Conservation (phyloP, 2,797 vertebrate species). For the Gallinago stenura region DNA sequence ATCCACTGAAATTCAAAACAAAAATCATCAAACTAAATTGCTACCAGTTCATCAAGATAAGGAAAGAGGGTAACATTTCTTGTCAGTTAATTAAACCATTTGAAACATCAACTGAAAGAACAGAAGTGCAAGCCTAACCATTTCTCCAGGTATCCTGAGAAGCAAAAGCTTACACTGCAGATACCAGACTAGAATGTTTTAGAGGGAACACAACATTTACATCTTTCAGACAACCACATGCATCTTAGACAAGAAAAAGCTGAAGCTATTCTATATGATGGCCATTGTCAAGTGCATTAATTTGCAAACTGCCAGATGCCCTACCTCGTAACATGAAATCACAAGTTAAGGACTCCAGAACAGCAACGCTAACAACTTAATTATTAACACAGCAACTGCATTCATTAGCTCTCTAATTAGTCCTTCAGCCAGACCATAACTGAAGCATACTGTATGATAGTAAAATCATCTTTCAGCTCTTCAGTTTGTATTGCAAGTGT, state of each 20-base stretch:
- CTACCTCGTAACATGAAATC: not conserved
- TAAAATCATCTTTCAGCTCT: not conserved
- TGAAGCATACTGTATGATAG: not conserved
- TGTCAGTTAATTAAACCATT: not conserved
- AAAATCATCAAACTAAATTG: not conserved
- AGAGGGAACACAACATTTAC: not conserved
- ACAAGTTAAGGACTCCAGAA: not conserved
- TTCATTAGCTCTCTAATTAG: not conserved
- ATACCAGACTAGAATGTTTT: not conserved
- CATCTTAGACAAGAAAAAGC: not conserved
- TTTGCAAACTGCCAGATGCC: not conserved
- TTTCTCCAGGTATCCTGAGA: not conserved
- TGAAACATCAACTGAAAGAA: not conserved
- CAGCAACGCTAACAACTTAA: accelerated
- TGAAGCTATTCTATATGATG: not conserved
- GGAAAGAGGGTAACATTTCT: not conserved
- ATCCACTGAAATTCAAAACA: not conserved
- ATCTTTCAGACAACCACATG: not conserved
- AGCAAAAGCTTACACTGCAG: not conserved
- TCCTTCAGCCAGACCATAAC: not conserved
- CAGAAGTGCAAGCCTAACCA: not conserved
- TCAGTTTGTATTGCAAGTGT: not conserved
- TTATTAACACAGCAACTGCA: not conserved
- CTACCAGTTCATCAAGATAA: not conserved
- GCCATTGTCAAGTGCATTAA: not conserved